phyloP scores from a whole-genome alignment of 2,113 vertebrate species.

The Tursiops truncatus region DNA sequence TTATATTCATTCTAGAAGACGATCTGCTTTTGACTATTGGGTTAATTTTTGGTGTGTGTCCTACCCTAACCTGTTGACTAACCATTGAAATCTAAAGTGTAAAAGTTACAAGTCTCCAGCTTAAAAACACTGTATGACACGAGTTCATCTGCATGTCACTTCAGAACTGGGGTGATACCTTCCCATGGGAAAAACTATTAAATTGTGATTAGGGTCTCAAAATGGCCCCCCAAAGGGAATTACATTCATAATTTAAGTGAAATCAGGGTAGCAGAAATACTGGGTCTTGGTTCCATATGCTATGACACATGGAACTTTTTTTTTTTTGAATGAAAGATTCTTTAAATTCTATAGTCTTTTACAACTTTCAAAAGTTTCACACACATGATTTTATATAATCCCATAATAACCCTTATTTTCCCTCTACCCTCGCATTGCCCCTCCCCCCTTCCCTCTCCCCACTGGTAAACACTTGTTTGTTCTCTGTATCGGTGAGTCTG shows the following conservation, averaged over 20 bases:
- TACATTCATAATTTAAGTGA: background rate
- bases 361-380: background rate
- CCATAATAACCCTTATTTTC: background rate
- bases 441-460: too few relatives aligned
- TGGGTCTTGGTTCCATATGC: background rate
- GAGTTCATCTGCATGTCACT: background rate
- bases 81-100: background rate
- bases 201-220: background rate
- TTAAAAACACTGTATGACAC: background rate
- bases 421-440: background rate
- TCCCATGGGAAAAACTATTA: background rate
- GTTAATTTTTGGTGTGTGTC: background rate
- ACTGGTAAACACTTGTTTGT: background rate
- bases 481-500: background rate
- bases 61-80: background rate
- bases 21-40: background rate
- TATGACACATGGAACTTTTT: background rate
- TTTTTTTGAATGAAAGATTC: background rate
- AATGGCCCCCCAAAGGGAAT: background rate
- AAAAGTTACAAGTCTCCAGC: background rate
- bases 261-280: background rate
- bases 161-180: background rate
- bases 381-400: background rate
- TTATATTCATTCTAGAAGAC: background rate
- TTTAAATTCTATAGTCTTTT: background rate